phyloP scores from a whole-genome alignment of 2,113 vertebrate species.

The Pterocles burchelli region DNA sequence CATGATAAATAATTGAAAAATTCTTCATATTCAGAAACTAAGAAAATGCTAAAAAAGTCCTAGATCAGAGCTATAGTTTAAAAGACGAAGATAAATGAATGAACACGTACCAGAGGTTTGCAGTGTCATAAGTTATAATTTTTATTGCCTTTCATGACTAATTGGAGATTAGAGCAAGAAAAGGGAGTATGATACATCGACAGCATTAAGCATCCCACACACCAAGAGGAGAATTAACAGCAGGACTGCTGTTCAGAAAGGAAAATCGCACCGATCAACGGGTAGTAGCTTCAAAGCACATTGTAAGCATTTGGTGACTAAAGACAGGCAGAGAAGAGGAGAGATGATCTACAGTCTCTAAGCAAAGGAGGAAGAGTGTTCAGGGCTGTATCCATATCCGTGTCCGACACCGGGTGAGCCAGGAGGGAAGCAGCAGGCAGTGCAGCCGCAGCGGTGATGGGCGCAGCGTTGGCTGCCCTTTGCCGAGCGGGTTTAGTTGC shows the following conservation, averaged over 20 bases:
- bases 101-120: neutral
- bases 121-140: neutral
- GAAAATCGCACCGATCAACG: neutral
- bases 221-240: neutral
- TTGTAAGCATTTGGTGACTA: too few relatives aligned
- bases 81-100: neutral
- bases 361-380: fast-evolving
- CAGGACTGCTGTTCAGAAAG: fast-evolving
- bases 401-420: fast-evolving
- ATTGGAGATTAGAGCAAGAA: neutral
- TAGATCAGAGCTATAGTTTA: neutral
- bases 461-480: neutral
- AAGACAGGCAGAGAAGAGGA: neutral
- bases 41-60: neutral
- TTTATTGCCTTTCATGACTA: constrained; percentile 33
- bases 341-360: neutral
- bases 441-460: neutral
- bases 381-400: fast-evolving
- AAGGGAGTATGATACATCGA: neutral
- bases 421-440: neutral
- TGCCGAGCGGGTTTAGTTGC: neutral
- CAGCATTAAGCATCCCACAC: neutral
- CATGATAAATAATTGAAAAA: neutral
- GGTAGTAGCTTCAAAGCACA: neutral
- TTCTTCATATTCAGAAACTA: neutral